These are phyloP conservation scores for Acronicta aceris DNA, from an alignment of 2,888 invertebrate genomes.

Conservation along the genomic window DNA sequence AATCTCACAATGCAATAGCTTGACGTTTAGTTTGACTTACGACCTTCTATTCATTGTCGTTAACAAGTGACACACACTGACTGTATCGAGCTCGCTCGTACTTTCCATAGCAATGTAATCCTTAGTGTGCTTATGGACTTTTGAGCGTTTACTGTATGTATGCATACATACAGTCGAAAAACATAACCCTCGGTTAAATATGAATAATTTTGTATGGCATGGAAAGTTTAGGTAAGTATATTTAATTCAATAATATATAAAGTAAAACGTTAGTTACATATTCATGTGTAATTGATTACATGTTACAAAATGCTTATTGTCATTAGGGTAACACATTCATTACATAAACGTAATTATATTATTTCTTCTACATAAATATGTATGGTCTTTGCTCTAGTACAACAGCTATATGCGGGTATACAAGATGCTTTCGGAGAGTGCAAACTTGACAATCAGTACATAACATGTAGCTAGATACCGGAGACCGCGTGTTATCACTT, in stretches of 20 bases:
- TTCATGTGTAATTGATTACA: constrained; percentile 66
- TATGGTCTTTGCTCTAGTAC: constrained; percentile 48
- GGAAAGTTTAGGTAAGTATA: constrained; percentile 54
- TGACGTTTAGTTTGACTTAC: too few relatives aligned
- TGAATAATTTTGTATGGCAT: constrained; percentile 69
- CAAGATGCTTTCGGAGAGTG: constrained; percentile 21
- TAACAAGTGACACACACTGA: too few relatives aligned
- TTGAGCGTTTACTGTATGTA: too few relatives aligned
- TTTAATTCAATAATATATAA: constrained; percentile 44
- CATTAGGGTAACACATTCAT: constrained; percentile 73
- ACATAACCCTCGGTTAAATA: too few relatives aligned
- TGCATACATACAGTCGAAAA: too few relatives aligned
- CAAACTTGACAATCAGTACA: constrained; percentile 7
- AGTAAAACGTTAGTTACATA: constrained; percentile 69
- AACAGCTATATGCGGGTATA: constrained; percentile 52
- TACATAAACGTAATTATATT: constrained; percentile 39
- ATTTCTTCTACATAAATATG: constrained; percentile 54
- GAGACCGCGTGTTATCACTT: constrained; percentile 1
- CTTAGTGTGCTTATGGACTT: too few relatives aligned
- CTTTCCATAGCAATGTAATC: too few relatives aligned
- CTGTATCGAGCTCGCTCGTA: too few relatives aligned
- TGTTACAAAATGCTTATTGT: constrained; percentile 84
- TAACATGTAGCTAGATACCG: constrained; percentile 11
- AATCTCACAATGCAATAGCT: too few relatives aligned
- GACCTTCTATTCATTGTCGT: too few relatives aligned